phyloP scores from a whole-genome alignment of 1,140 invertebrate genomes.

The Drosophila watanabei region DNA sequence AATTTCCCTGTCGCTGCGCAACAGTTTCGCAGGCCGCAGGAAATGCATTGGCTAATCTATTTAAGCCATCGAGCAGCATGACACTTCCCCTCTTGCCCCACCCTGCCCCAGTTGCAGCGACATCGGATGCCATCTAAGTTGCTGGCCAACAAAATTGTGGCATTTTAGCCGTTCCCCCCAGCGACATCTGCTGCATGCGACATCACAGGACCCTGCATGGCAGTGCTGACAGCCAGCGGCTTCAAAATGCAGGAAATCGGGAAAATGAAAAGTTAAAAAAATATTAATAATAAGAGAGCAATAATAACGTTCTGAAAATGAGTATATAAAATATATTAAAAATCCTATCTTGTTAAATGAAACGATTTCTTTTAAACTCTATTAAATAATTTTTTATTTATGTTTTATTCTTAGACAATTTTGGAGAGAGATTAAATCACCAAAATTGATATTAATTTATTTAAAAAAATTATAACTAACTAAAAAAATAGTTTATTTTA shows the following conservation, averaged over 20 bases:
- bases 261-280: not conserved
- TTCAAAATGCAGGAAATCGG: not conserved
- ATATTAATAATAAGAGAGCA: not conserved
- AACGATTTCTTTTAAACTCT: no score
- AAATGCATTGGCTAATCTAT: conserved; percentile 59
- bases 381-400: no score
- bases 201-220: conserved; percentile 14
- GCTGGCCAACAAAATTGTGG: conserved; percentile 47
- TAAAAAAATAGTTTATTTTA: no score
- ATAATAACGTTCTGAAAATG: not conserved
- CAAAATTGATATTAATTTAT: no score
- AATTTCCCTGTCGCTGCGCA: conserved; percentile 18
- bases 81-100: not conserved
- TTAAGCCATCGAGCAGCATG: conserved; percentile 58
- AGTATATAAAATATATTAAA: not conserved
- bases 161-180: conserved; percentile 39
- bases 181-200: conserved; percentile 44
- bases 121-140: conserved; percentile 6
- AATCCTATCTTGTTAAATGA: no score
- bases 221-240: not conserved
- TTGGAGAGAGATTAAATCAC: no score
- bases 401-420: no score
- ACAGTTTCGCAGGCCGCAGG: conserved; percentile 38
- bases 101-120: not conserved
- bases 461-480: no score